Conservation (phyloP, 2,113 vertebrate species). For the Platichthys flesus region DNA sequence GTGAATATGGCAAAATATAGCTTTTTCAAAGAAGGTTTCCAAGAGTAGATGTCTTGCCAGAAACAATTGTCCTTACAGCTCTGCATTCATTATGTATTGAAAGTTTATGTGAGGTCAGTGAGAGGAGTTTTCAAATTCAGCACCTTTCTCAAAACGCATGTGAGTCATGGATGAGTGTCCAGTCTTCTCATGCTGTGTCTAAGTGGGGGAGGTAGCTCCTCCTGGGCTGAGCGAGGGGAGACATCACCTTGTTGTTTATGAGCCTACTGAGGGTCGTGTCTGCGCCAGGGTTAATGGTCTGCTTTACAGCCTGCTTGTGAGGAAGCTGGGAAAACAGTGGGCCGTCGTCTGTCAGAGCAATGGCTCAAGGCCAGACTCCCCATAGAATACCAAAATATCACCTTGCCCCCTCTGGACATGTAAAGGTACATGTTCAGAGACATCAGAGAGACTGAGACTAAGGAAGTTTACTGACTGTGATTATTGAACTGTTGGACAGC, state of each 20-base stretch:
- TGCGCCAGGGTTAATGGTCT: slow-evolving; percentile 69
- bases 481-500: too few species aligned
- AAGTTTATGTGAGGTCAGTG: slow-evolving; percentile 12
- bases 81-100: not conserved
- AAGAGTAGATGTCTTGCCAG: not conserved
- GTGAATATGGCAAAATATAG: not conserved
- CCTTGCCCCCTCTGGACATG: slow-evolving; percentile 15
- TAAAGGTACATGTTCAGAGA: not conserved
- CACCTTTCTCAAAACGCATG: slow-evolving; percentile 29
- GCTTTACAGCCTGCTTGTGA: slow-evolving; percentile 60
- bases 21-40: slow-evolving; percentile 4
- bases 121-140: not conserved
- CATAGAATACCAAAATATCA: slow-evolving; percentile 17
- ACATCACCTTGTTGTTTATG: slow-evolving; percentile 61
- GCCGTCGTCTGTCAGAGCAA: slow-evolving; percentile 23
- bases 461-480: not conserved
- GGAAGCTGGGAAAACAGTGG: slow-evolving; percentile 50
- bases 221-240: slow-evolving; percentile 40
- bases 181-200: slow-evolving; percentile 12
- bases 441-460: not conserved
- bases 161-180: slow-evolving; percentile 6
- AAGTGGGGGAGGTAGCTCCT: slow-evolving; percentile 32
- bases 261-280: slow-evolving; percentile 56
- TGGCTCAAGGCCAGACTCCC: slow-evolving; percentile 44
- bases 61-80: not conserved